Conservation (phyloP, 2,888 invertebrate genomes). For the Ectemnius continuus region DNA sequence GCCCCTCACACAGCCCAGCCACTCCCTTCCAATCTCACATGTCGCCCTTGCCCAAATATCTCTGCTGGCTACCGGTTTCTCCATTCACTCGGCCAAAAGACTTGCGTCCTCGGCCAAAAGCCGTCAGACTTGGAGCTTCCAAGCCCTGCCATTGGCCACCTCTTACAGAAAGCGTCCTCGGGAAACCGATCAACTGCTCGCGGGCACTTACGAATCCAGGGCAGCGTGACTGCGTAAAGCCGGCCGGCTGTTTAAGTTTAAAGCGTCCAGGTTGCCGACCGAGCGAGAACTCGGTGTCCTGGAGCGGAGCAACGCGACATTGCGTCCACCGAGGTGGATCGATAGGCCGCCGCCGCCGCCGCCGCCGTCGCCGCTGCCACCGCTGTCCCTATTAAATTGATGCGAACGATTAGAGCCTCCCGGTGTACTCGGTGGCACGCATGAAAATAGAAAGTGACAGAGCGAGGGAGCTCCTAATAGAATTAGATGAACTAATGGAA, state of each 20-base stretch:
- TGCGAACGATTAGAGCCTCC: not conserved
- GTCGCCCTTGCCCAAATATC: not conserved
- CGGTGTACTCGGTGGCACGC: slow-evolving; percentile 13
- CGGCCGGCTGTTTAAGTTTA: slow-evolving; percentile 16
- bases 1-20: slow-evolving; percentile 9
- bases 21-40: not conserved
- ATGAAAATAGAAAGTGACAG: slow-evolving; percentile 7
- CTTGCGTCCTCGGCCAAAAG: not conserved
- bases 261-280: slow-evolving; percentile 1
- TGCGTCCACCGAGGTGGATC: not conserved
- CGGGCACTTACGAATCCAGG: slow-evolving; percentile 23
- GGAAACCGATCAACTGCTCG: slow-evolving; percentile 63
- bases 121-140: too few relatives aligned
- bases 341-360: not conserved
- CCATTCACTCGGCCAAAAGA: not conserved
- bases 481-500: not conserved
- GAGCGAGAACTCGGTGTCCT: not conserved
- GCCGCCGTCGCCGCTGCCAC: not conserved
- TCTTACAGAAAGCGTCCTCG: not conserved
- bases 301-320: not conserved
- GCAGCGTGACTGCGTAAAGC: slow-evolving; percentile 14
- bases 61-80: not conserved
- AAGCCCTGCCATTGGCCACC: too few relatives aligned
- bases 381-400: slow-evolving; percentile 6
- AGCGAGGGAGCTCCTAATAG: not conserved